Percentiles rank a stretch among this genome's conserved stretches.
Conservation (phyloP, 2,797 vertebrate species). For the Echeneis naucrates region DNA sequence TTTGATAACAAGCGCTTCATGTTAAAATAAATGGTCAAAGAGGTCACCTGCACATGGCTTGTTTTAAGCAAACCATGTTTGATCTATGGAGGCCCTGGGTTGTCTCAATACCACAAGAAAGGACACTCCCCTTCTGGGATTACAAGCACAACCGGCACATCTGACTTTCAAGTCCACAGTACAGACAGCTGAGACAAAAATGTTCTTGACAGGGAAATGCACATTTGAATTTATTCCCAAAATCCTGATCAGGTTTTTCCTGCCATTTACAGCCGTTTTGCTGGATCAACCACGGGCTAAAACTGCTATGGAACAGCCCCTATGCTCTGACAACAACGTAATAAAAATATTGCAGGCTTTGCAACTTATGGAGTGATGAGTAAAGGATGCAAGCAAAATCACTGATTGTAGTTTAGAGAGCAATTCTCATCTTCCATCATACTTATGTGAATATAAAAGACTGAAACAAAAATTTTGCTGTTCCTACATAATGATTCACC, state of each 20-base stretch:
- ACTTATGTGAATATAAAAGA: slow-evolving; percentile 49
- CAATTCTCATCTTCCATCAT: slow-evolving; percentile 15
- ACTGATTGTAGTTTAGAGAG: slow-evolving; percentile 43
- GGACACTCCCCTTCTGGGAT: slow-evolving; percentile 70
- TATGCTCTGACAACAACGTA: slow-evolving; percentile 19
- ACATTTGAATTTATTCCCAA: slow-evolving; percentile 22
- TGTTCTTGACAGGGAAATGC: slow-evolving; percentile 5
- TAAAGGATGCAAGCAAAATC: slow-evolving; percentile 13
- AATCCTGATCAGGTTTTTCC: slow-evolving; percentile 38
- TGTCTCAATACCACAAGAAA: slow-evolving; percentile 80
- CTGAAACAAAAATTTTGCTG: slow-evolving; percentile 29
- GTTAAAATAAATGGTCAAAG: slow-evolving; percentile 59
- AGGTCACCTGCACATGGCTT: slow-evolving; percentile 74
- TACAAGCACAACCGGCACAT: slow-evolving; percentile 50
- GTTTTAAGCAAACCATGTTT: slow-evolving; percentile 74
- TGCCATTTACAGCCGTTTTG: slow-evolving; percentile 15
- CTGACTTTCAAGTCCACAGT: slow-evolving; percentile 56
- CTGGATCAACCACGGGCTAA: slow-evolving; percentile 13
- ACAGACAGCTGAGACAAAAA: slow-evolving; percentile 34
- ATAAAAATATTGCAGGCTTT: slow-evolving; percentile 38
- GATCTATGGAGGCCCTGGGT: slow-evolving; percentile 82
- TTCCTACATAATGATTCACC: slow-evolving; percentile 67
- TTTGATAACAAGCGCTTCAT: slow-evolving; percentile 56
- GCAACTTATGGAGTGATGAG: slow-evolving; percentile 19
- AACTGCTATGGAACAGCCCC: slow-evolving; percentile 14